These are phyloP conservation scores for Eulemur rubriventer DNA, from an alignment of 2,797 vertebrate genomes.

Conservation along the genomic window DNA sequence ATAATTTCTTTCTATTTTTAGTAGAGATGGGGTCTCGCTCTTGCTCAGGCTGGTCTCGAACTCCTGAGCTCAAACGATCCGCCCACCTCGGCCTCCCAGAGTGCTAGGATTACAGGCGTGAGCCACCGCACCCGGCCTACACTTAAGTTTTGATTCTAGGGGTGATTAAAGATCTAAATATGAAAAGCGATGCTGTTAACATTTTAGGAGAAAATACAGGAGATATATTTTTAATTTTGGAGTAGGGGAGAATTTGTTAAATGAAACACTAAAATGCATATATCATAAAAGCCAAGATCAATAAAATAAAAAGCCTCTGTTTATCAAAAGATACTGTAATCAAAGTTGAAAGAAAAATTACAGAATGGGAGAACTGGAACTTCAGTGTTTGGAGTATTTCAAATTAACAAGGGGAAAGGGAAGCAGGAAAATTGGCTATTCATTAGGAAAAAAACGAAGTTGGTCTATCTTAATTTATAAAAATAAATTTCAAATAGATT, in stretches of 20 bases:
- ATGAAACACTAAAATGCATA: not conserved
- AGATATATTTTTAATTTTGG: not conserved
- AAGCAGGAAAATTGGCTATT: not conserved
- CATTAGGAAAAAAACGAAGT: not conserved
- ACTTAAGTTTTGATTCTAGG: not conserved
- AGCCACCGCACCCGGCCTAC: too few species aligned
- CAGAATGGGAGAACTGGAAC: not conserved
- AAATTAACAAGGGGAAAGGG: not conserved
- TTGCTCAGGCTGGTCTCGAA: too few species aligned
- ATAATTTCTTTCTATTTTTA: too few species aligned
- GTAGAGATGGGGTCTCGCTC: too few species aligned
- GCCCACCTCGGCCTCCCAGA: too few species aligned
- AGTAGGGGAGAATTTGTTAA: not conserved
- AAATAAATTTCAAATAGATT: not conserved
- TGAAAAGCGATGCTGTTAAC: not conserved
- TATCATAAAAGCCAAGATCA: not conserved
- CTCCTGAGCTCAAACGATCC: too few species aligned
- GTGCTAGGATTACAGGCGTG: too few species aligned
- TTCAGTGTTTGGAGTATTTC: not conserved
- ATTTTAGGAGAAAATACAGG: not conserved
- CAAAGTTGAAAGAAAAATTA: slow-evolving; percentile 7
- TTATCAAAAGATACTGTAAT: not conserved
- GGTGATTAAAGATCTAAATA: not conserved
- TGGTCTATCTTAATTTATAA: not conserved
- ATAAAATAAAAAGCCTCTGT: not conserved